Conservation (phyloP, 2,888 invertebrate genomes). For the Ectemnius lituratus region DNA sequence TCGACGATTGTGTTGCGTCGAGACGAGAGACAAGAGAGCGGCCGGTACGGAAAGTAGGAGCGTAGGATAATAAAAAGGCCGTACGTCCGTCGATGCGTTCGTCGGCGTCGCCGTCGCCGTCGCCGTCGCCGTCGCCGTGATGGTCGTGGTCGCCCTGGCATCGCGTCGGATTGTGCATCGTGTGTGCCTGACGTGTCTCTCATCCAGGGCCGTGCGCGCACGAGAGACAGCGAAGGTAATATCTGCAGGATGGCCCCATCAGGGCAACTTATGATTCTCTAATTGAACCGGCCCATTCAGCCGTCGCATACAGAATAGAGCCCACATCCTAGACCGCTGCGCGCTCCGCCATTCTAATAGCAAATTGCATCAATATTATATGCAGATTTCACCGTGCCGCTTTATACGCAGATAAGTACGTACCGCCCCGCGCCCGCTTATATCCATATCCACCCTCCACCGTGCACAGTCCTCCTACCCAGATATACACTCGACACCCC, state of each 20-base stretch:
- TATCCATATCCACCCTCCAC: too few species aligned
- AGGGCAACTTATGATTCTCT: slow-evolving; percentile 75
- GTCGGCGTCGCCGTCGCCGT: background rate
- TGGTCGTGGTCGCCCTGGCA: background rate
- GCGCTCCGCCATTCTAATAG: slow-evolving; percentile 69
- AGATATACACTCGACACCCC: background rate
- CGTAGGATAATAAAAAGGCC: slow-evolving; percentile 61
- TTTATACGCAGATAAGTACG: slow-evolving; percentile 60
- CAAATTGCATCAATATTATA: slow-evolving; percentile 75
- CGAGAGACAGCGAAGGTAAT: slow-evolving; percentile 58
- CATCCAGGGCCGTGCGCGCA: slow-evolving; percentile 53
- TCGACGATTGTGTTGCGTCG: slow-evolving; percentile 38
- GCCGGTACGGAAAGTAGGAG: too few species aligned
- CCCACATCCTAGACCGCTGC: slow-evolving; percentile 70
- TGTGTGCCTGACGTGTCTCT: background rate
- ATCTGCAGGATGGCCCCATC: slow-evolving; percentile 75
- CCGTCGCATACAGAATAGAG: slow-evolving; percentile 70
- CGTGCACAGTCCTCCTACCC: background rate
- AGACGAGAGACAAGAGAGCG: slow-evolving; percentile 27
- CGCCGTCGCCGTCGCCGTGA: background rate
- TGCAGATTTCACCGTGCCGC: slow-evolving; percentile 67
- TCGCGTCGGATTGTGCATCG: background rate
- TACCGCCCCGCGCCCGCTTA: slow-evolving; percentile 36
- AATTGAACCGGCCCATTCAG: slow-evolving; percentile 75
- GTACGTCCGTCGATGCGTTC: slow-evolving; percentile 6